Evolutionary conservation across 2,797 vertebrate genomes (phyloP), one percentile per base, ranked within the genome.

Genomic region (Okamejei kenojei): DNA sequence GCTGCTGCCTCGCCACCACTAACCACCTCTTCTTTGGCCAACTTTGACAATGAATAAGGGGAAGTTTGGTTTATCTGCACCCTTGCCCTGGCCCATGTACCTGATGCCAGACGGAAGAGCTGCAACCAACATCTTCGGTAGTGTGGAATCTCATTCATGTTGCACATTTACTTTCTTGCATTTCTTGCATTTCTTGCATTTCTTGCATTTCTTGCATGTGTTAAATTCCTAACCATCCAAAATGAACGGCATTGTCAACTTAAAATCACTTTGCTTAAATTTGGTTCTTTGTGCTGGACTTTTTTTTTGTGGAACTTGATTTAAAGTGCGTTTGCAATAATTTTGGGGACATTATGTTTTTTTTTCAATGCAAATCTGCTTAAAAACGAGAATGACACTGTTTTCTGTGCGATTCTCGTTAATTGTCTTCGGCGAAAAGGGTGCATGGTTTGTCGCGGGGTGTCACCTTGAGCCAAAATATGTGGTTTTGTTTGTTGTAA

Each of bases 71-170:
- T 90, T 95, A 93, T 95, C 96, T 0, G 94, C 96, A 29, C 95
- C 97, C 2, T 94, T 96, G 80, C 97, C 97, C 68, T 97, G 96
- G 97, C 96, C 96, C 93, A 94, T 97, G 96, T 97, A 97, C 95
- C 95, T 97, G 95, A 96, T 96, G 97, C 96, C 96, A 95, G 97
- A 97, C 95, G 96, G 95, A 94, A 96, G 95, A 94, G 94, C 95
- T 45, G 94, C 94, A 94, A 88, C 94, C 93, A 95, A 94, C 32
- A 94, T 96, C 80, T 97, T 97, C 61, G 97, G 96, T 97, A 96
- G 90, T 15, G 90, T 76, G 5, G 38, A 73, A 92, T 13, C 7
- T 92, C 11, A 29, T 54, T 17, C 21, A 8, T 74, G 45, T 76
- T 17, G 1, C 81, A 54, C 35, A 23, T 35, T 45, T 65, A 35